phyloP scores from a whole-genome alignment of 1,140 invertebrate genomes.

The Thaumatotibia leucotreta region DNA sequence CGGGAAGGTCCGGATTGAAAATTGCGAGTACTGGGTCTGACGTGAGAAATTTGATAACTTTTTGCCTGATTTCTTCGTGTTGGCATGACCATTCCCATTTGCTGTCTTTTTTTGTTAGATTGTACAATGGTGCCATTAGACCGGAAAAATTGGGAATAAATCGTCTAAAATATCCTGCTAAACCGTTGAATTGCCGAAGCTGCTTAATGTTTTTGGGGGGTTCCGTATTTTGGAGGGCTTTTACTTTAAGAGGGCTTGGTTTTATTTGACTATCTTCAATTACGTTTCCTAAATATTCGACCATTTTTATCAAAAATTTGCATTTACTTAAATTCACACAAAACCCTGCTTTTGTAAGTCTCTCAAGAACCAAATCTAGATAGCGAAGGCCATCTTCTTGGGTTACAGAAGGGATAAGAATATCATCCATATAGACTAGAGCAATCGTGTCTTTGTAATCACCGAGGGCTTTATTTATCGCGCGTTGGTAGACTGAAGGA shows the following conservation, averaged over 20 bases:
- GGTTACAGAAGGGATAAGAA: conserved; percentile 53
- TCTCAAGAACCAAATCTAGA: conserved; percentile 13
- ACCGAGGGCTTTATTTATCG: too few species aligned
- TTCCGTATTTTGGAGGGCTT: conserved; percentile 12
- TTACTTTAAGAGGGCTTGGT: conserved; percentile 17
- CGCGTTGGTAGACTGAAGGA: too few species aligned
- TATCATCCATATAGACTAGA: conserved; percentile 33
- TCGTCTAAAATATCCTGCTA: conserved; percentile 48
- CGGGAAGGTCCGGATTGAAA: conserved; percentile 20
- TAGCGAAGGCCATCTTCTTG: neutral
- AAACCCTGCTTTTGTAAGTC: conserved; percentile 19
- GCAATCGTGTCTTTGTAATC: conserved; percentile 26
- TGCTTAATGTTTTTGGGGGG: conserved; percentile 23
- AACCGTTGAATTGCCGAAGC: conserved; percentile 51
- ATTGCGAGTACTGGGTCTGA: conserved; percentile 23
- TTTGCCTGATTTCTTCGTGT: conserved; percentile 4
- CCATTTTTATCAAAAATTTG: conserved; percentile 22
- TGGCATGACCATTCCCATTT: neutral
- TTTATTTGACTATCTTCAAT: conserved; percentile 14
- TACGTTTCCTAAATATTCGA: conserved; percentile 30
- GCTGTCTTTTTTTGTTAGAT: conserved; percentile 1
- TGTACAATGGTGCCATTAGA: conserved; percentile 34
- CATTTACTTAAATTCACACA: conserved; percentile 27
- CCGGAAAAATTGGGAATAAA: conserved; percentile 62
- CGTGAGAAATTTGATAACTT: neutral